These are phyloP conservation scores for Pseudomyrmex flavicornis DNA, from an alignment of 1,140 invertebrate species.

Conservation along the genomic window DNA sequence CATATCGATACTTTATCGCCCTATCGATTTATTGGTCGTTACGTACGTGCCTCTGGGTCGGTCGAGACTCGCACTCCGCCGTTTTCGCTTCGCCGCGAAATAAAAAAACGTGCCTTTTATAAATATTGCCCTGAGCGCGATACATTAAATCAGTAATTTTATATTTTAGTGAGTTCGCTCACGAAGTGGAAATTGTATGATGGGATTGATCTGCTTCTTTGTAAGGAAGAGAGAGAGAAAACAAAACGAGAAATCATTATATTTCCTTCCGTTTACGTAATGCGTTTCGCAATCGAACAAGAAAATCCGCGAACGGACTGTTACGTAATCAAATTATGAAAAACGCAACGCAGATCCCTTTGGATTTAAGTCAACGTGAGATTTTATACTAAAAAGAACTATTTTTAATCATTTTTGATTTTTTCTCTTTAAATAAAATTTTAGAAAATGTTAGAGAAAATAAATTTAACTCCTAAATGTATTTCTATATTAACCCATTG, in stretches of 20 bases:
- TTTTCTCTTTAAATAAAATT: too few relatives aligned
- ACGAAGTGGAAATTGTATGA: background rate
- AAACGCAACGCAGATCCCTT: background rate
- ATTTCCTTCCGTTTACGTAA: slow-evolving; percentile 12
- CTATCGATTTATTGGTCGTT: slow-evolving; percentile 66
- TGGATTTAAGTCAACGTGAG: background rate
- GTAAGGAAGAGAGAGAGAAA: too few relatives aligned
- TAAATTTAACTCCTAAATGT: too few relatives aligned
- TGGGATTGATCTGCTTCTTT: background rate
- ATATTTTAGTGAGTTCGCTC: background rate
- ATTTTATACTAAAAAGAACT: too few relatives aligned
- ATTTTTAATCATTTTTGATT: too few relatives aligned
- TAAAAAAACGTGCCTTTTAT: slow-evolving; percentile 54
- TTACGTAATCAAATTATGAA: background rate
- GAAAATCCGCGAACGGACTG: background rate
- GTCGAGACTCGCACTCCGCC: background rate
- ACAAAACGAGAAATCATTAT: background rate
- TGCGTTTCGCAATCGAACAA: slow-evolving; percentile 16
- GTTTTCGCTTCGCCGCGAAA: slow-evolving; percentile 58
- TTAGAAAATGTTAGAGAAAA: too few relatives aligned
- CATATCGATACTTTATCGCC: slow-evolving; percentile 51
- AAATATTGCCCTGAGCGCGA: slow-evolving; percentile 55
- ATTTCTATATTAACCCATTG: too few relatives aligned
- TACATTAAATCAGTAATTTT: slow-evolving; percentile 35
- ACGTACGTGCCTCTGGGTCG: slow-evolving; percentile 16